These are phyloP conservation scores for Rhamnusium bicolor DNA, from an alignment of 2,888 invertebrate species.

Conservation along the genomic window DNA sequence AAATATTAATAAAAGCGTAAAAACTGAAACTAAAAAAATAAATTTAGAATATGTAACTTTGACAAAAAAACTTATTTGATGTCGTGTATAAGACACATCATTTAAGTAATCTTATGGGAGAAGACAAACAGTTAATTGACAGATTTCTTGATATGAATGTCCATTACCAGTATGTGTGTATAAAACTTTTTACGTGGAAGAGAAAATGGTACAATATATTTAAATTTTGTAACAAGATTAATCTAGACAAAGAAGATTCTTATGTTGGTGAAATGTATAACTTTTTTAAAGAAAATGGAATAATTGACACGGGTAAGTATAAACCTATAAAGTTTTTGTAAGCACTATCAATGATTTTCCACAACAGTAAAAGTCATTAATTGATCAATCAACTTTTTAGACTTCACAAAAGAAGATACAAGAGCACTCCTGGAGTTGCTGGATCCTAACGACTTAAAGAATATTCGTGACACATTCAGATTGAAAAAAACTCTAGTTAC, in stretches of 20 bases:
- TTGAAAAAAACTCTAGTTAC: conserved; percentile 44
- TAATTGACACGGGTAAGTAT: conserved; percentile 56
- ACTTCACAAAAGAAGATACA: conserved; percentile 40
- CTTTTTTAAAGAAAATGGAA: conserved; percentile 48
- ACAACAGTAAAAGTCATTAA: too few relatives aligned
- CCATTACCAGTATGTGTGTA: conserved; percentile 52
- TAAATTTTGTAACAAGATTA: conserved; percentile 51
- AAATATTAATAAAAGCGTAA: neutral
- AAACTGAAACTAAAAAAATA: neutral
- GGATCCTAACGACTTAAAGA: conserved; percentile 36
- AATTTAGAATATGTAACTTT: neutral
- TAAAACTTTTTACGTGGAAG: conserved; percentile 55
- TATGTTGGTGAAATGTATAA: conserved; percentile 53
- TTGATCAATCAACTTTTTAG: conserved; percentile 35
- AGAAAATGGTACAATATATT: conserved; percentile 57
- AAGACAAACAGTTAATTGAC: conserved; percentile 29
- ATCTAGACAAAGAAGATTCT: conserved; percentile 43
- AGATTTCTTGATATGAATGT: conserved; percentile 45
- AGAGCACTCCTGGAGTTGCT: conserved; percentile 41
- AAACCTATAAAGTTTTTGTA: too few relatives aligned
- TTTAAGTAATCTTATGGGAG: conserved; percentile 26
- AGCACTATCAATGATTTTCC: too few relatives aligned
- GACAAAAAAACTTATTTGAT: conserved; percentile 25
- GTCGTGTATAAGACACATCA: conserved; percentile 7
- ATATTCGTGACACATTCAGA: conserved; percentile 38